A percentile compares a stretch with the other conserved stretches of the same genome.
phyloP scores from a whole-genome alignment of 2,888 invertebrate species.

The Apamea epomidion region DNA sequence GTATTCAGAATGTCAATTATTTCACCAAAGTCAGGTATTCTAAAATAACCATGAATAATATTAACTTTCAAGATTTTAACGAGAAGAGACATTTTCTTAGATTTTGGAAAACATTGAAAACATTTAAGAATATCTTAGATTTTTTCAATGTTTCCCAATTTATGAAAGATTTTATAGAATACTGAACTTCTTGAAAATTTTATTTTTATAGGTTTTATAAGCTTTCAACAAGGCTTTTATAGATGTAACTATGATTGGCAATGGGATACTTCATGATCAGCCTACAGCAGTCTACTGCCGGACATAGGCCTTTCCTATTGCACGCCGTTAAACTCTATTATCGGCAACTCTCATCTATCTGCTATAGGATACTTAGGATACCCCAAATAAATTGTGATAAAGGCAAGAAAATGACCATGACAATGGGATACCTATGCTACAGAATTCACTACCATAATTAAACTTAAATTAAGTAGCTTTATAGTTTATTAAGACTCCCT shows the following conservation, averaged over 20 bases:
- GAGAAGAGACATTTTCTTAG: not conserved
- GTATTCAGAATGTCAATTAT: constrained; percentile 16
- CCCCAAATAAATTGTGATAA: not conserved
- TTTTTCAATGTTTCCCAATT: not conserved
- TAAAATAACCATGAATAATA: not conserved
- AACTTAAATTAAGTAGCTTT: not conserved
- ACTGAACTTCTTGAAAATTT: not conserved
- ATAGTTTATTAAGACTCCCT: not conserved
- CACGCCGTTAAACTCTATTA: not conserved
- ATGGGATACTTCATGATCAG: not conserved
- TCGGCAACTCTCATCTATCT: not conserved
- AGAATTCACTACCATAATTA: not conserved
- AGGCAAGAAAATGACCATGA: not conserved
- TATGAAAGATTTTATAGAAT: not conserved
- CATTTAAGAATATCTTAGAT: no score
- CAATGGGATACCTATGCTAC: not conserved
- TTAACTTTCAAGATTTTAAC: not conserved
- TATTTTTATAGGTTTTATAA: not conserved
- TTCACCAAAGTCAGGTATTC: not conserved
- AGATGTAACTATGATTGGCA: not conserved
- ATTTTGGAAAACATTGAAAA: no score
- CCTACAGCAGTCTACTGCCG: not conserved
- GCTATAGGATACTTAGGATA: not conserved
- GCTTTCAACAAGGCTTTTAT: not conserved
- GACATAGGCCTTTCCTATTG: not conserved